Percentiles rank a stretch among this genome's conserved stretches.
Conservation (phyloP, 1,140 invertebrate genomes). For the Dreissena polymorpha region DNA sequence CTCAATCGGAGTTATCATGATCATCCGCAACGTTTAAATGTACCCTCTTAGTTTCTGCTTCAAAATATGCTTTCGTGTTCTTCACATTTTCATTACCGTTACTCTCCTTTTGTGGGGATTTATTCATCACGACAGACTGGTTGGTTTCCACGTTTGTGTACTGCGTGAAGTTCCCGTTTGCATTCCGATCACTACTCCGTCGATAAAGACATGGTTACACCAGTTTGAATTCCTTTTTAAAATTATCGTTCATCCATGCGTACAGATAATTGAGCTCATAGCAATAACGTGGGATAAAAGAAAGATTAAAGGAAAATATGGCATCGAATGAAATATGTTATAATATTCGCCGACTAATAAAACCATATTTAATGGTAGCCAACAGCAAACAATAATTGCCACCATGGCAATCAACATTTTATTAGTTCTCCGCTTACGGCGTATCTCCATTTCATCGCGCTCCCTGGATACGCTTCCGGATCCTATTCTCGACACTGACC, state of each 20-base stretch:
- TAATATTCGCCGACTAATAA: conserved; percentile 73
- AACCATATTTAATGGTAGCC: conserved; percentile 92
- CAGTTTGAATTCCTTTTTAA: conserved; percentile 93
- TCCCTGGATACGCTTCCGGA: conserved; percentile 88
- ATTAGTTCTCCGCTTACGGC: conserved; percentile 88
- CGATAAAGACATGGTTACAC: conserved; percentile 75
- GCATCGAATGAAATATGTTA: conserved; percentile 84
- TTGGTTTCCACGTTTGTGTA: conserved; percentile 76
- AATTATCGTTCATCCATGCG: conserved; percentile 99
- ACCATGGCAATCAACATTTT: conserved; percentile 99
- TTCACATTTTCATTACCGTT: conserved; percentile 71
- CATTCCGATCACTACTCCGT: conserved; percentile 55
- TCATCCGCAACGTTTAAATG: conserved; percentile 72
- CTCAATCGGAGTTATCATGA: conserved; percentile 84
- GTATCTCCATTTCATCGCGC: conserved; percentile 79
- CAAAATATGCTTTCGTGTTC: conserved; percentile 72
- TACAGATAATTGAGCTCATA: conserved; percentile 97
- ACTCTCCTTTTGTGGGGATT: conserved; percentile 69
- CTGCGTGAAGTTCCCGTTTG: conserved; percentile 71
- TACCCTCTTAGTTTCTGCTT: conserved; percentile 75
- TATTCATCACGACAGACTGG: conserved; percentile 71
- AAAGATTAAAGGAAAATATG: conserved; percentile 91
- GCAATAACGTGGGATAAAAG: conserved; percentile 95
- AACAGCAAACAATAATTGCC: conserved; percentile 95
- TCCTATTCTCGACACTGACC: conserved; percentile 79